These are phyloP conservation scores for Dolichoris vasculosae DNA, from an alignment of 1,140 invertebrate species.

Conservation along the genomic window DNA sequence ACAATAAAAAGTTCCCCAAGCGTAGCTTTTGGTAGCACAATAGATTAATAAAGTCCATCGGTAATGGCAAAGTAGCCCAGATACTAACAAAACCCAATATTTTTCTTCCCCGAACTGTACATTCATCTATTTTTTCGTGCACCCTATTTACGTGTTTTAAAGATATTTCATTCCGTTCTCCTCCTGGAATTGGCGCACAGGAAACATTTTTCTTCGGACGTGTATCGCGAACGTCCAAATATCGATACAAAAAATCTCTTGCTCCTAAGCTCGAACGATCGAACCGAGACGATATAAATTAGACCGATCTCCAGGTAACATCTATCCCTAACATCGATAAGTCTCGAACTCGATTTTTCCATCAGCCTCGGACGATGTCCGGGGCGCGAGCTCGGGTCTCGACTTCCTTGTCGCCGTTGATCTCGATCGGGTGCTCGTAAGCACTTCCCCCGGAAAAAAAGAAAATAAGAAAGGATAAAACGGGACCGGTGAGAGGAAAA, in stretches of 20 bases:
- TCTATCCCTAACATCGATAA: background rate
- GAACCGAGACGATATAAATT: background rate
- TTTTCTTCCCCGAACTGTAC: background rate
- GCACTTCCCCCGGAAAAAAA: background rate
- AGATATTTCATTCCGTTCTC: background rate
- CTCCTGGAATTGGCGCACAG: background rate
- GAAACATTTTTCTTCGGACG: background rate
- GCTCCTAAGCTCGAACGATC: background rate
- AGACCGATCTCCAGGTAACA: background rate
- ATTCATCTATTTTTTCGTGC: background rate
- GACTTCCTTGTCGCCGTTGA: background rate
- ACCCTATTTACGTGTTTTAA: background rate
- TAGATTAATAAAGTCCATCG: background rate
- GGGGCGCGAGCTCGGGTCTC: background rate
- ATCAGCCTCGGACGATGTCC: background rate
- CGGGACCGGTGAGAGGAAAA: background rate
- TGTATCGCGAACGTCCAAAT: background rate
- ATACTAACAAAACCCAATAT: background rate
- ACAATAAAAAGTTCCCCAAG: background rate
- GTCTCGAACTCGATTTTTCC: constrained; percentile 7
- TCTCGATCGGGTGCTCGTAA: background rate
- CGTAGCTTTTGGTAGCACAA: background rate
- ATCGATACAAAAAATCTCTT: background rate
- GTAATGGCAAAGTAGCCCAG: background rate
- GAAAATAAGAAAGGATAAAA: background rate